These are phyloP conservation scores for Lamellibrachia satsuma DNA, from an alignment of 2,888 invertebrate genomes.

Conservation along the genomic window DNA sequence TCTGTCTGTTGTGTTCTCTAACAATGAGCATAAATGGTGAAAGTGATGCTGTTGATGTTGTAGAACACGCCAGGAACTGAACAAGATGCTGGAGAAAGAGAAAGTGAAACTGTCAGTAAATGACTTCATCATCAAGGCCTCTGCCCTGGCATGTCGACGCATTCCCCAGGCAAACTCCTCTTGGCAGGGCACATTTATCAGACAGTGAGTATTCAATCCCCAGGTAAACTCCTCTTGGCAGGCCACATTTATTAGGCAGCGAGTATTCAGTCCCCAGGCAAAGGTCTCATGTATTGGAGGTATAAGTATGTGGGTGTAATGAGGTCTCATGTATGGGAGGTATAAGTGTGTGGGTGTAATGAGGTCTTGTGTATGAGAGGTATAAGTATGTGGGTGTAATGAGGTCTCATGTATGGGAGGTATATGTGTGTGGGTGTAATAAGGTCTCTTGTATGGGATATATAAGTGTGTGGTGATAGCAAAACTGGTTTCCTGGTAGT, in stretches of 20 bases:
- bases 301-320: no score
- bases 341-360: no score
- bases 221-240: conserved; percentile 69
- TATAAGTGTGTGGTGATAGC: no score
- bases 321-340: no score
- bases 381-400: no score
- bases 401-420: no score
- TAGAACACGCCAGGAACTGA: conserved; percentile 78
- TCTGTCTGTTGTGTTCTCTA: not conserved
- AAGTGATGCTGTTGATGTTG: not conserved
- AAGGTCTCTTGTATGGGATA: no score
- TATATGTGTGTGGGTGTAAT: not conserved
- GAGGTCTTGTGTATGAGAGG: no score
- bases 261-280: conserved; percentile 46
- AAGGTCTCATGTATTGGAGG: no score
- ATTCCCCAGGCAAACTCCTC: conserved; percentile 94
- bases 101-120: conserved; percentile 90
- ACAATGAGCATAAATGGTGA: not conserved
- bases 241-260: conserved; percentile 91
- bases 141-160: conserved; percentile 85
- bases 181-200: conserved; percentile 92
- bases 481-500: no score
- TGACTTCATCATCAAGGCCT: conserved; percentile 94
- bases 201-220: conserved; percentile 75
- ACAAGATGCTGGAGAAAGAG: conserved; percentile 80